These are phyloP conservation scores for Echeneis naucrates DNA, from an alignment of 2,797 vertebrate species.

Conservation along the genomic window DNA sequence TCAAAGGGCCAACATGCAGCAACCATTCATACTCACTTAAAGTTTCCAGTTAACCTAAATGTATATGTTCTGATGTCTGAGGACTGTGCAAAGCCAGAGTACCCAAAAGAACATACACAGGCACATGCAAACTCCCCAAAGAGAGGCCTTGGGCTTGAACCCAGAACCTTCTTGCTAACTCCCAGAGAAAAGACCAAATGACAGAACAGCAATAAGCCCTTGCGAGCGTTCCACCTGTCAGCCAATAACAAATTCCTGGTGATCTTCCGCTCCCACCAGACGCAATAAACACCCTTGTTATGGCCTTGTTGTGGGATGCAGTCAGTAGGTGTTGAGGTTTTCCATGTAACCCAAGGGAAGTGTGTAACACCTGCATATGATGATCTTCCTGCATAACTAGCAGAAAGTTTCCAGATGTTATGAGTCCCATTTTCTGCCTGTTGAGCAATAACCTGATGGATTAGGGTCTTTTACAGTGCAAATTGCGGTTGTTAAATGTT, in stretches of 20 bases:
- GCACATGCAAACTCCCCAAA: too few species aligned
- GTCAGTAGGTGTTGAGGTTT: neutral
- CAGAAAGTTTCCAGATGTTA: too few species aligned
- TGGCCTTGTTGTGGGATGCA: neutral
- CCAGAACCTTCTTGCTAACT: too few species aligned
- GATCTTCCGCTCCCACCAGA: neutral
- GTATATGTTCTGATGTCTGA: too few species aligned
- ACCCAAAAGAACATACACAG: too few species aligned
- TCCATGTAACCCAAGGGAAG: neutral
- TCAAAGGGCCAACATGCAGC: too few species aligned
- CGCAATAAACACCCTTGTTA: slow-evolving; percentile 5
- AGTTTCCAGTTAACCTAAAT: too few species aligned
- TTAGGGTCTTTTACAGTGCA: neutral
- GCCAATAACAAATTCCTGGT: too few species aligned
- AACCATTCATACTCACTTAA: too few species aligned
- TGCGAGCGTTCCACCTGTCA: neutral
- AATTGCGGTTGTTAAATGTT: neutral
- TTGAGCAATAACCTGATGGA: neutral
- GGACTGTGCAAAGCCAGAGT: too few species aligned
- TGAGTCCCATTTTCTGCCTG: neutral
- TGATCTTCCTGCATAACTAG: neutral
- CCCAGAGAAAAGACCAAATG: neutral
- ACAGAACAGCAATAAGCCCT: neutral
- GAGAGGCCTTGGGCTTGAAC: too few species aligned
- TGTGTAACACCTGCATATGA: neutral